A percentile compares a stretch with the other conserved stretches of the same genome.
Evolutionary conservation across 1,140 invertebrate species (phyloP).

Genomic region (Drosophila mauritiana): DNA sequence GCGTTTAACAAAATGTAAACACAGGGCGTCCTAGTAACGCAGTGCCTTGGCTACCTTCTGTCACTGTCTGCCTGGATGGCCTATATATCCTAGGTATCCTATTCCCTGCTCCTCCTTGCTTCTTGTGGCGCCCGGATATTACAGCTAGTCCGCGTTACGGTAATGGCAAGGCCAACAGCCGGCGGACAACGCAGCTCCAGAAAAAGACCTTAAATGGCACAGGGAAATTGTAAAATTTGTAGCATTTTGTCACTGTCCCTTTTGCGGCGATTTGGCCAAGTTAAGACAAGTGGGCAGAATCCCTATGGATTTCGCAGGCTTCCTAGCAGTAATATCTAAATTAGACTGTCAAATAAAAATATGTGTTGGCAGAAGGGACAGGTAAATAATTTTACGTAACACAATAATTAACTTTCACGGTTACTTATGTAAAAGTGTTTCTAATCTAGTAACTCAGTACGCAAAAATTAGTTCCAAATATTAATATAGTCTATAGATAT

Average conservation of each 20-base stretch:
- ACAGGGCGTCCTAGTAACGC: constrained; percentile 45
- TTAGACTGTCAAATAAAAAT: constrained; percentile 27
- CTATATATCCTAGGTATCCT: constrained; percentile 4
- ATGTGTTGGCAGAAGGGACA: not conserved
- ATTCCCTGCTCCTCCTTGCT: not conserved
- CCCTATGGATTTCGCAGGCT: constrained; percentile 5
- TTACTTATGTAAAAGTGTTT: too few species aligned
- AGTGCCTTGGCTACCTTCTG: constrained; percentile 45
- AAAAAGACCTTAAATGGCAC: constrained; percentile 51
- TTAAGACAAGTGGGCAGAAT: constrained; percentile 38
- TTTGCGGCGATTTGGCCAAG: constrained; percentile 40
- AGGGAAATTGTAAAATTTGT: constrained; percentile 80
- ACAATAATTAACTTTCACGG: not conserved
- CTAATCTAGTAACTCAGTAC: too few species aligned
- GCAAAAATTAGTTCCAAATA: not conserved
- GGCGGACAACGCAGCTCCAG: constrained; percentile 46
- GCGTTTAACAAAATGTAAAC: constrained; percentile 74
- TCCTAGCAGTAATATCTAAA: constrained; percentile 19
- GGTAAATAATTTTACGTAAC: constrained; percentile 17
- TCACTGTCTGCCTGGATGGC: constrained; percentile 25
- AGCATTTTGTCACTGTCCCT: constrained; percentile 58
- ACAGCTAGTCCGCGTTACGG: constrained; percentile 70
- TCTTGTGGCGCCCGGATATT: constrained; percentile 59
- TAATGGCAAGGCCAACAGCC: constrained; percentile 76
- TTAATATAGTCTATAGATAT: not conserved